A percentile compares a stretch with the other conserved stretches of the same genome.
Evolutionary conservation across 2,888 invertebrate species (phyloP).

Genomic region (Blastobasis lacticolella): DNA sequence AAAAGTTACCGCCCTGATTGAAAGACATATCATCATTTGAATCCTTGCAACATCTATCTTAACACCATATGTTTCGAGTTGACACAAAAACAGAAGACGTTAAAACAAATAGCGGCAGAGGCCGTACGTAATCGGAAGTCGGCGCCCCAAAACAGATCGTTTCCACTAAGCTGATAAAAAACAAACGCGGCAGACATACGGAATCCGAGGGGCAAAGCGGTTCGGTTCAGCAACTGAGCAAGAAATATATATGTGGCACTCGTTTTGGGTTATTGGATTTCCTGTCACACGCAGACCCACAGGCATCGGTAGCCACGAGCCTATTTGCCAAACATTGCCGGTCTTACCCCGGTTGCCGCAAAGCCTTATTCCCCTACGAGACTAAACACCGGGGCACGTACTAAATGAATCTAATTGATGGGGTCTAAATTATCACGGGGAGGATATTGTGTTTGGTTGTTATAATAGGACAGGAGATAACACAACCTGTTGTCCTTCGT

Average conservation of each 20-base stretch:
- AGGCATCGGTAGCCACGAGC: slow-evolving; percentile 36
- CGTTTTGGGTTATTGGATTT: slow-evolving; percentile 63
- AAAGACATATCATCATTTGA: too few species aligned
- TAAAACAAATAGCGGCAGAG: too few species aligned
- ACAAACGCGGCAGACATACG: slow-evolving; percentile 16
- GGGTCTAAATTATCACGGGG: slow-evolving; percentile 44
- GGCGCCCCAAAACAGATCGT: slow-evolving; percentile 3
- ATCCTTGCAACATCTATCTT: too few species aligned
- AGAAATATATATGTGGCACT: slow-evolving; percentile 50
- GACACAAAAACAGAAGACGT: too few species aligned
- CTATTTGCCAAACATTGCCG: slow-evolving; percentile 60
- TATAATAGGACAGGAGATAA: too few species aligned
- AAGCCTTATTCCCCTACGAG: background rate
- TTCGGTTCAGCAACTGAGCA: slow-evolving; percentile 38
- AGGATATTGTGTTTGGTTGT: too few species aligned
- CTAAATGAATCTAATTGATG: background rate
- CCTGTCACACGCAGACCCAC: slow-evolving; percentile 54
- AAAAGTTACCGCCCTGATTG: too few species aligned
- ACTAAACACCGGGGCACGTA: background rate
- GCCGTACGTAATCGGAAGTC: slow-evolving; percentile 4
- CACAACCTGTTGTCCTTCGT: too few species aligned
- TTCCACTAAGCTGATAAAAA: slow-evolving; percentile 9
- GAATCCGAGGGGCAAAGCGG: slow-evolving; percentile 33
- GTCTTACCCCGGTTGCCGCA: slow-evolving; percentile 26
- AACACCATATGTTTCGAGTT: too few species aligned